Base-by-base conservation (phyloP, 2,888 invertebrate species). In the Ormyrus nitidulus region DNA sequence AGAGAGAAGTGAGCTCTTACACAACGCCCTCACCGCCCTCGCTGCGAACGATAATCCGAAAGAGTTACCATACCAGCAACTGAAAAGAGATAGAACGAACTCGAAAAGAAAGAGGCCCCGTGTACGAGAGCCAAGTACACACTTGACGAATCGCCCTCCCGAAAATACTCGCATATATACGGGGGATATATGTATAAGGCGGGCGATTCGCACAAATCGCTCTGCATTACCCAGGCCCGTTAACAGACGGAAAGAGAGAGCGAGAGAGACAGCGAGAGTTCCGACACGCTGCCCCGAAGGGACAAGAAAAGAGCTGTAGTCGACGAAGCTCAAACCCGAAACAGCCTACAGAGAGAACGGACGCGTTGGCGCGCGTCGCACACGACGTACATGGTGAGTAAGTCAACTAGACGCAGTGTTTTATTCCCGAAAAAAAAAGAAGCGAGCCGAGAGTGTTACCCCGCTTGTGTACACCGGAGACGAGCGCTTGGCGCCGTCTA, bases 11-110 rank as follows among this genome's bases (percentile, higher is more conserved):
- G 54, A 84, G 84, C 82, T 89, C 88, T 91, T 91, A 89, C 89
- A 91, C 91, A 92, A 93, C 93, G 93, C 93, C 93, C 92, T 93
- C 93, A 92, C 91, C 34, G 34, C 34, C 34, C 34, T 34, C 34
- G 34, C 34, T 34, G 91, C 92, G 92, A 91, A 91, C 90, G 89
- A 91, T 89, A 70, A 64, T 70, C 69, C 64, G 13, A 77, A 54
- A 34, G 54, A 9, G 62, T 70, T 62, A 19, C 59, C 34, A 6
- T 66, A 59, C 44, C 58, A 9, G 48, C 9, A 10, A 9, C 19
- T 49, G 62, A 13, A 53, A 13, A 68, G 54, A 66, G 74, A 75
- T 49, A 66, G 59, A 75, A 51, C 58, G 59, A 75, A 34, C 34
- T 34, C 34, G 34, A 34, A 56, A 54, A 64, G 11, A 59, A 58